Conservation (phyloP, 2,113 vertebrate genomes). For the Puffinus mauretanicus region DNA sequence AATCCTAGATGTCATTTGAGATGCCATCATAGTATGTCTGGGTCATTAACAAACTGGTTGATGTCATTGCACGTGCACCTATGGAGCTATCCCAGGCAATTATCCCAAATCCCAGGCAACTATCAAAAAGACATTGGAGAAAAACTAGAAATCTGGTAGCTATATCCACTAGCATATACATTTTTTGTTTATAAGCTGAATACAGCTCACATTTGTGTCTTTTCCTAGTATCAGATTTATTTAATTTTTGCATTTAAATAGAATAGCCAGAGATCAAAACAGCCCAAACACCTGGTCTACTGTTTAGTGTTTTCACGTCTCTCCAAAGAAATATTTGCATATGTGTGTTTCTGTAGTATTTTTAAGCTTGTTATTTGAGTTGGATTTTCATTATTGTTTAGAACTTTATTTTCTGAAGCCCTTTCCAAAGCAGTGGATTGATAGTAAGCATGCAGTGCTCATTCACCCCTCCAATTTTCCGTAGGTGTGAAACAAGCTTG, state of each 20-base stretch:
- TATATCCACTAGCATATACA: background rate
- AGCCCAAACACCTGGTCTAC: background rate
- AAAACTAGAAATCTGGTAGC: background rate
- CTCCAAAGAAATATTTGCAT: background rate
- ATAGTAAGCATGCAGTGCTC: slow-evolving; percentile 31
- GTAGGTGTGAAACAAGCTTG: slow-evolving; percentile 97
- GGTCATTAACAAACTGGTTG: background rate
- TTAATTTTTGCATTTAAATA: background rate
- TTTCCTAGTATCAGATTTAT: background rate
- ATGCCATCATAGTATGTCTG: background rate
- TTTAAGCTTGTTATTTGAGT: background rate
- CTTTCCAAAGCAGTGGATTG: slow-evolving; percentile 22
- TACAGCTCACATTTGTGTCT: background rate
- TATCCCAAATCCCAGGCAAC: background rate
- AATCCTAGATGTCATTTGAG: background rate
- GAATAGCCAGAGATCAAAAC: background rate
- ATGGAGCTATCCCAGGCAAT: background rate
- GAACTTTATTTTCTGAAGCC: background rate
- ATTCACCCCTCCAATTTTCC: slow-evolving; percentile 55
- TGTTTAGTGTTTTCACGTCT: background rate
- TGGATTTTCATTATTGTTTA: background rate
- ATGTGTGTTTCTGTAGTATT: background rate
- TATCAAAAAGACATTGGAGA: background rate
- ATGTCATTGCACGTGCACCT: background rate
- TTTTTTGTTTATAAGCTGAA: background rate